Evolutionary conservation across 2,888 invertebrate genomes (phyloP).

Genomic region (Habrosyne pyritoides): DNA sequence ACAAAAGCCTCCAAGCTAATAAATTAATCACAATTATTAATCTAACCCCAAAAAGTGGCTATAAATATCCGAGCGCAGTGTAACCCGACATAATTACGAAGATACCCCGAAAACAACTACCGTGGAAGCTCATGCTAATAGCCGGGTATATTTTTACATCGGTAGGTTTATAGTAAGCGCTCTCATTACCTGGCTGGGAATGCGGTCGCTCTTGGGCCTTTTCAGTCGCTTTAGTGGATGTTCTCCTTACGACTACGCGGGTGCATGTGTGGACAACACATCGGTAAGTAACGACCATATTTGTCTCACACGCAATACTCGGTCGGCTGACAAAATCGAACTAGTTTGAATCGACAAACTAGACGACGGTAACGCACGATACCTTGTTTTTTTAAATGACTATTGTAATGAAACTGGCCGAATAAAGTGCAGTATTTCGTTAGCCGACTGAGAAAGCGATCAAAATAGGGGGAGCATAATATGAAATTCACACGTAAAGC

Average conservation of each 20-base stretch:
- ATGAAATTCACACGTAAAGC: constrained; percentile 72
- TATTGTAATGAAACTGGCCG: constrained; percentile 14
- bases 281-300: constrained; percentile 71
- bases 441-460: constrained; percentile 62
- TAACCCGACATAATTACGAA: constrained; percentile 59
- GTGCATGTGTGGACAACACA: constrained; percentile 84
- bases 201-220: constrained; percentile 84
- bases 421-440: constrained; percentile 37
- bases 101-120: constrained; percentile 60
- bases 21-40: constrained; percentile 35
- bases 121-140: constrained; percentile 74
- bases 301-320: constrained; percentile 54
- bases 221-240: constrained; percentile 83
- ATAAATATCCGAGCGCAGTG: constrained; percentile 64
- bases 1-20: constrained; percentile 20
- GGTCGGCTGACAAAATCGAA: constrained; percentile 54
- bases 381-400: background rate
- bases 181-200: constrained; percentile 83
- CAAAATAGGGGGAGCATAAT: constrained; percentile 42
- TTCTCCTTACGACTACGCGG: constrained; percentile 84
- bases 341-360: constrained; percentile 3
- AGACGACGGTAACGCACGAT: constrained; percentile 3
- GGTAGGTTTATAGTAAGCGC: constrained; percentile 70
- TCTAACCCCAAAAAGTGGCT: constrained; percentile 43
- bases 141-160: constrained; percentile 64